These are phyloP conservation scores for Eira barbara DNA, from an alignment of 2,113 vertebrate species.

Conservation along the genomic window DNA sequence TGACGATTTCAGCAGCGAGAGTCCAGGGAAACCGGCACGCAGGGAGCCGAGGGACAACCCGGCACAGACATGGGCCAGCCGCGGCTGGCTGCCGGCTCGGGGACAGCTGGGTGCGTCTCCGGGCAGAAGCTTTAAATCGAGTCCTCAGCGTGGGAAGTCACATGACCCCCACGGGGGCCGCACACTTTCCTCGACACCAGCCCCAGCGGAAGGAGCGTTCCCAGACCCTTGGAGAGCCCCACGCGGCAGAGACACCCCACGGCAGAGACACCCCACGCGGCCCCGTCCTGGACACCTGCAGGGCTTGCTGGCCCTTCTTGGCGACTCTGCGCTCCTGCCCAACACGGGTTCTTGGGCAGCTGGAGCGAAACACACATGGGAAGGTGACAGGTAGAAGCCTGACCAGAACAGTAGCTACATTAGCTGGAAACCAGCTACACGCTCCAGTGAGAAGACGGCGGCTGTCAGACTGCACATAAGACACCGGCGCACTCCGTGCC, in stretches of 20 bases:
- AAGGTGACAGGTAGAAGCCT: neutral
- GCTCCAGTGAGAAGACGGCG: neutral
- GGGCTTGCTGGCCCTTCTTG: neutral
- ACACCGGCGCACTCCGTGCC: neutral
- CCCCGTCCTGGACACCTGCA: too few species aligned
- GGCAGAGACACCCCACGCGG: too few species aligned
- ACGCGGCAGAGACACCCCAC: too few species aligned
- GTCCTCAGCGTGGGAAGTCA: neutral
- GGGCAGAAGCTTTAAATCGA: neutral
- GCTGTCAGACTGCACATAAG: neutral
- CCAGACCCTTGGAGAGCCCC: neutral
- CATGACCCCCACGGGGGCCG: rapidly evolving
- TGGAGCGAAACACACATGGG: neutral
- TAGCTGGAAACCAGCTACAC: neutral
- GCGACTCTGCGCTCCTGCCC: neutral
- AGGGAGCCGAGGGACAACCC: too few species aligned
- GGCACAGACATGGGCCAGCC: too few species aligned
- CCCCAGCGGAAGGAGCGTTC: neutral
- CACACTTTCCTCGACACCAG: neutral
- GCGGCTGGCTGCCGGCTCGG: neutral
- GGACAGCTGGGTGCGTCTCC: neutral
- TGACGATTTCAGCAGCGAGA: neutral
- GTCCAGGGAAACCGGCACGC: neutral
- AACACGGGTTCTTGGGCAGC: neutral
- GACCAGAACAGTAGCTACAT: too few species aligned